Conservation (phyloP, 2,888 invertebrate species). For the Heterodera filipjevi region DNA sequence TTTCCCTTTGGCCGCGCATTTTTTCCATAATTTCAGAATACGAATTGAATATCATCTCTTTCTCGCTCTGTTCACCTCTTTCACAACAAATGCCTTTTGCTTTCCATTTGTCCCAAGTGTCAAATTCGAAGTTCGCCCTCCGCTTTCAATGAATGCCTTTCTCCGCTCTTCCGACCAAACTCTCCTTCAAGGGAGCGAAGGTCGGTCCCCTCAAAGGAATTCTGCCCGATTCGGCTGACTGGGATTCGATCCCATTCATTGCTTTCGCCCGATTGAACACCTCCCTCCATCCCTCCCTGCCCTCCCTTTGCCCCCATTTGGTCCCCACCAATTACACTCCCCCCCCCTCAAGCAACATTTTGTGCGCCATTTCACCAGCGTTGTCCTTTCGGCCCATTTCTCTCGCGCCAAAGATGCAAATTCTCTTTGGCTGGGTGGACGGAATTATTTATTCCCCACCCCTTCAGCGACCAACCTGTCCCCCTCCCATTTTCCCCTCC, state of each 20-base stretch:
- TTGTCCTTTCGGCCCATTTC: constrained; percentile 11
- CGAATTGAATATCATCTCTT: no score
- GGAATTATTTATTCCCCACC: neutral
- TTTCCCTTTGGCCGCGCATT: no score
- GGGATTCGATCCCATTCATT: neutral
- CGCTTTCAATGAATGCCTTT: neutral
- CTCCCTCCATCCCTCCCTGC: neutral
- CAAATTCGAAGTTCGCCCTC: neutral
- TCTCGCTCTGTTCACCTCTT: no score
- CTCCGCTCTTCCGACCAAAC: neutral
- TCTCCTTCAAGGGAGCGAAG: neutral
- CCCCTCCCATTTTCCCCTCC: neutral
- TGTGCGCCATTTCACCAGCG: constrained; percentile 4
- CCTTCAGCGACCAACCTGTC: neutral
- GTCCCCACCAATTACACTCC: neutral
- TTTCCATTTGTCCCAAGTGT: no score
- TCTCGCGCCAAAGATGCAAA: constrained; percentile 12
- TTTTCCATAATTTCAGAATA: no score
- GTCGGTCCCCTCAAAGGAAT: neutral
- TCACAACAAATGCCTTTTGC: no score
- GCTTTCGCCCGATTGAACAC: constrained; percentile 19
- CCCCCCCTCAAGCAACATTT: neutral
- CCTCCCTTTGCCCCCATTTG: neutral
- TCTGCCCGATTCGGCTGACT: constrained; percentile 7
- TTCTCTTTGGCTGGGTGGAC: constrained; percentile 7